These are phyloP conservation scores for Mesocricetus auratus DNA, from an alignment of 2,113 vertebrate species.

Conservation along the genomic window DNA sequence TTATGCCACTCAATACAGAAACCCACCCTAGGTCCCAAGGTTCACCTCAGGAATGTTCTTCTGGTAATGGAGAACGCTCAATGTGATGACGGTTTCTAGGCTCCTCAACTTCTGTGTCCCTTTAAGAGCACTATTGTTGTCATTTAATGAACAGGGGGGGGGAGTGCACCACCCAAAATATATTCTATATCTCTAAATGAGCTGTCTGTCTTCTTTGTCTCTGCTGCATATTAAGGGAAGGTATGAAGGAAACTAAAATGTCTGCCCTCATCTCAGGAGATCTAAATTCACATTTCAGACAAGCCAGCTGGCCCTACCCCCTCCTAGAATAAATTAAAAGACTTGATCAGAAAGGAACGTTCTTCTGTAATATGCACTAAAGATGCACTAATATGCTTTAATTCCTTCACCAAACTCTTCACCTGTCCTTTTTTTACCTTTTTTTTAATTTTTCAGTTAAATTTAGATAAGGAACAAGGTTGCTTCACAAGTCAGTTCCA, in stretches of 20 bases:
- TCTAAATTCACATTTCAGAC: not conserved
- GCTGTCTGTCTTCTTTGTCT: slow-evolving; percentile 4
- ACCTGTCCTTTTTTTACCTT: too few species aligned
- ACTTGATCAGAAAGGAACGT: not conserved
- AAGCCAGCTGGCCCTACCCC: not conserved
- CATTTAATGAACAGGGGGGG: not conserved
- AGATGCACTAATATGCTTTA: not conserved
- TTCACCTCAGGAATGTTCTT: not conserved
- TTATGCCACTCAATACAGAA: not conserved
- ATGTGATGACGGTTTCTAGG: not conserved
- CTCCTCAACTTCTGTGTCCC: not conserved
- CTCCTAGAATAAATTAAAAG: not conserved
- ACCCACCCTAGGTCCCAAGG: not conserved
- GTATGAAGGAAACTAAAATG: not conserved
- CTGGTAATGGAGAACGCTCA: not conserved
- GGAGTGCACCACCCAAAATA: slow-evolving; percentile 23
- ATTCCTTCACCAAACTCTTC: not conserved
- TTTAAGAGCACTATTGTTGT: slow-evolving; percentile 5
- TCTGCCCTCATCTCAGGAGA: not conserved
- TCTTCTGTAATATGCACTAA: not conserved
- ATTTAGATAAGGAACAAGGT: too few species aligned
- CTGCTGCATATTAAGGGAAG: not conserved
- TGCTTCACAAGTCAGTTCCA: too few species aligned
- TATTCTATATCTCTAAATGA: slow-evolving; percentile 23
- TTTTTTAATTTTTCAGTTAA: too few species aligned